Conservation (phyloP, 2,888 invertebrate genomes). For the Hyposoter didymator region DNA sequence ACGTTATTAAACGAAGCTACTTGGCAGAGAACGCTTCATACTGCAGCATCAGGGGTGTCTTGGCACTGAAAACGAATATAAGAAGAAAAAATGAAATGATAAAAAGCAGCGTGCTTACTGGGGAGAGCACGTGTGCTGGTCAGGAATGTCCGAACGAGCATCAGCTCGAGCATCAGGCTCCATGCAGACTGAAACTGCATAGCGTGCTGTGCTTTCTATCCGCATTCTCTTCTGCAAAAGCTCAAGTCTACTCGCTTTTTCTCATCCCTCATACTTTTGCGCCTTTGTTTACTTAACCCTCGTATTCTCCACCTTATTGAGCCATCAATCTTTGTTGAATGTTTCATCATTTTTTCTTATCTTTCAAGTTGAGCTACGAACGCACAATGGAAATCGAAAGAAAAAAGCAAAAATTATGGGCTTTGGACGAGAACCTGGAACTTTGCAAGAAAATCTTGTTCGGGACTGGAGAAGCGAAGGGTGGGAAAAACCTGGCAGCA, state of each 20-base stretch:
- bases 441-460: neutral
- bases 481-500: neutral
- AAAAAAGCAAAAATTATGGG: neutral
- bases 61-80: constrained; percentile 39
- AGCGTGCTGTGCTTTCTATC: constrained; percentile 44
- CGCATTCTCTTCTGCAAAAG: constrained; percentile 36
- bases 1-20: constrained; percentile 71
- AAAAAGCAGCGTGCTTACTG: constrained; percentile 45
- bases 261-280: constrained; percentile 14
- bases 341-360: constrained; percentile 14
- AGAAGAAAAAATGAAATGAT: constrained; percentile 39
- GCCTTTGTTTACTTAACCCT: constrained; percentile 2
- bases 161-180: too few relatives aligned
- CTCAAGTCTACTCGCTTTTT: constrained; percentile 29
- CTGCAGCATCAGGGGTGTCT: constrained; percentile 45
- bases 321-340: constrained; percentile 25
- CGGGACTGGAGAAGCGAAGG: neutral
- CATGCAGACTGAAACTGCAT: constrained; percentile 46
- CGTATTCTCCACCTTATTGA: neutral
- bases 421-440: neutral
- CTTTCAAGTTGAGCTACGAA: neutral
- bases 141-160: constrained; percentile 57
- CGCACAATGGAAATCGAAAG: neutral
- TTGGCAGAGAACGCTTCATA: constrained; percentile 35
- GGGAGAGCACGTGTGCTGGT: constrained; percentile 49